phyloP scores from a whole-genome alignment of 2,113 vertebrate genomes.

The Corynorhinus townsendii region DNA sequence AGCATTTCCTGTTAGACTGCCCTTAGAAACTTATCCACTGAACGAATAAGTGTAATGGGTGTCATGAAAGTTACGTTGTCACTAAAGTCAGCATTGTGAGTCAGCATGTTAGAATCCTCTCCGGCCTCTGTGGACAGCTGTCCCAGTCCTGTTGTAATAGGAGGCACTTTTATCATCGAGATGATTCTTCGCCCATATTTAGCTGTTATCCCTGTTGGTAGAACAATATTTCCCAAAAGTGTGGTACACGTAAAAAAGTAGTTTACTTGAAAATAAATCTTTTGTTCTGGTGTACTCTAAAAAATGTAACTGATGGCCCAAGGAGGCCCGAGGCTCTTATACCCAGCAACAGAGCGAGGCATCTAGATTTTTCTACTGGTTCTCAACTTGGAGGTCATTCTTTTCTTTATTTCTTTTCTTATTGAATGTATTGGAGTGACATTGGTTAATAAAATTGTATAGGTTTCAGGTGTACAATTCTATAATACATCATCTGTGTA shows the following conservation, averaged over 20 bases:
- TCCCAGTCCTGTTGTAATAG: fast-evolving
- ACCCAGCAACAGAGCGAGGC: background rate
- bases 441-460: no score
- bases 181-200: no score
- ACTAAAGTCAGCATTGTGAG: background rate
- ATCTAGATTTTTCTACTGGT: background rate
- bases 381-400: background rate
- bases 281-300: background rate
- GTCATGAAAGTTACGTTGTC: background rate
- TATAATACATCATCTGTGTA: no score
- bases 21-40: background rate
- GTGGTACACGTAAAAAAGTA: background rate
- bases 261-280: background rate
- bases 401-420: background rate
- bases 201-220: background rate
- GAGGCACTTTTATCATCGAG: background rate
- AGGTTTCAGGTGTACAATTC: no score
- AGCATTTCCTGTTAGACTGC: background rate
- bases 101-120: background rate
- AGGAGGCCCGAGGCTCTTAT: background rate
- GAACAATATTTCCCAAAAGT: background rate
- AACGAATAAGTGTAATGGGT: background rate
- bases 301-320: background rate
- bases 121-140: background rate
- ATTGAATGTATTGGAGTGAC: no score